Percentiles rank a stretch among this genome's conserved stretches.
phyloP scores from a whole-genome alignment of 2,113 vertebrate species.

The Thymallus thymallus region DNA sequence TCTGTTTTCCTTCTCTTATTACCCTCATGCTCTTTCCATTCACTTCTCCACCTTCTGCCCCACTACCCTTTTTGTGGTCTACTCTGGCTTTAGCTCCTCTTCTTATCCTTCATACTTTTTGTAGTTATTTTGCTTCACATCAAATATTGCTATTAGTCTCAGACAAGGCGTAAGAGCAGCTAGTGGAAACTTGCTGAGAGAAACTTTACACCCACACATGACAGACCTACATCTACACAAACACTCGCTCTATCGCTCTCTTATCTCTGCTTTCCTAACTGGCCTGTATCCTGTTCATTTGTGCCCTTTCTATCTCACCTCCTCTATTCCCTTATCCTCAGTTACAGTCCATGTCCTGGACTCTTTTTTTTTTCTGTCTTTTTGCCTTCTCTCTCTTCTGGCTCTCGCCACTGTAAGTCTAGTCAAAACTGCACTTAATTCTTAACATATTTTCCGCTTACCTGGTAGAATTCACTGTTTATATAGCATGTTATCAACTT shows the following conservation, averaged over 20 bases:
- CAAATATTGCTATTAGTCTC: slow-evolving; percentile 3
- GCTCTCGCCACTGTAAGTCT: not conserved
- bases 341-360: slow-evolving; percentile 10
- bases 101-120: no score
- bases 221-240: slow-evolving; percentile 16
- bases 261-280: slow-evolving; percentile 30
- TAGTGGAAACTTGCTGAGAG: not conserved
- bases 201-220: slow-evolving; percentile 9
- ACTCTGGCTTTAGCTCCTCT: no score
- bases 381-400: not conserved
- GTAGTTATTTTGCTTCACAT: no score
- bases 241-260: slow-evolving; percentile 24
- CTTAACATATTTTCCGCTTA: no score
- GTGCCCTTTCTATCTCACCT: slow-evolving; percentile 37
- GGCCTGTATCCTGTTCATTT: slow-evolving; percentile 36
- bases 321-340: slow-evolving; percentile 9
- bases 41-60: not conserved
- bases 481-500: no score
- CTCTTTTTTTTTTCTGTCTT: slow-evolving; percentile 25
- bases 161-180: slow-evolving; percentile 6
- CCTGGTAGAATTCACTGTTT: no score
- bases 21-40: not conserved
- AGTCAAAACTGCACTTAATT: no score
- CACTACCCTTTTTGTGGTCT: not conserved
- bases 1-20: slow-evolving; percentile 20